Evolutionary conservation across 2,797 vertebrate species (phyloP).

Genomic region (Fratercula arctica): DNA sequence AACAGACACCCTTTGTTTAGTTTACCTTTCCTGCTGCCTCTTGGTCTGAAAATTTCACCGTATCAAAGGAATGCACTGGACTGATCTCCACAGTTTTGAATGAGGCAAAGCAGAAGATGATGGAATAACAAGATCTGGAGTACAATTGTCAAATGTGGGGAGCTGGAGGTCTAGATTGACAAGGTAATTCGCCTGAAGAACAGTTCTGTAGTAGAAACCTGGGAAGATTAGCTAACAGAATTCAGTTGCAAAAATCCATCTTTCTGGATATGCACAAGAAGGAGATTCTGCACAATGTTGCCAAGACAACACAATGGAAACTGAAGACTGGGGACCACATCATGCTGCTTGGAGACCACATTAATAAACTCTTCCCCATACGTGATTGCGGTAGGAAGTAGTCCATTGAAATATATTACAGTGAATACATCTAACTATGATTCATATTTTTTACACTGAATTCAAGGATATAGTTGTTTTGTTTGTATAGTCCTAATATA

Average conservation of each 20-base stretch:
- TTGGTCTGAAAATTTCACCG: background rate
- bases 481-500: background rate
- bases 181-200: background rate
- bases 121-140: background rate
- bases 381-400: background rate
- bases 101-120: background rate
- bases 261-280: background rate
- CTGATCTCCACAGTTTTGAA: background rate
- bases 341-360: background rate
- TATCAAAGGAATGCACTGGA: background rate
- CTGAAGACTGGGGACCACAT: background rate
- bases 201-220: background rate
- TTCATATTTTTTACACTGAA: background rate
- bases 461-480: background rate
- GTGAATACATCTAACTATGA: background rate
- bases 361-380: background rate
- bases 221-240: background rate
- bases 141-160: background rate
- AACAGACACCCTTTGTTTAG: background rate
- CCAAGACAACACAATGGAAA: conserved; percentile 9
- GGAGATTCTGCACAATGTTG: background rate
- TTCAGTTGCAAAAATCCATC: background rate
- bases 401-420: background rate
- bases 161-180: background rate
- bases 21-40: background rate